Conservation (phyloP, 1,140 invertebrate species). For the Euura saliciscinereae region DNA sequence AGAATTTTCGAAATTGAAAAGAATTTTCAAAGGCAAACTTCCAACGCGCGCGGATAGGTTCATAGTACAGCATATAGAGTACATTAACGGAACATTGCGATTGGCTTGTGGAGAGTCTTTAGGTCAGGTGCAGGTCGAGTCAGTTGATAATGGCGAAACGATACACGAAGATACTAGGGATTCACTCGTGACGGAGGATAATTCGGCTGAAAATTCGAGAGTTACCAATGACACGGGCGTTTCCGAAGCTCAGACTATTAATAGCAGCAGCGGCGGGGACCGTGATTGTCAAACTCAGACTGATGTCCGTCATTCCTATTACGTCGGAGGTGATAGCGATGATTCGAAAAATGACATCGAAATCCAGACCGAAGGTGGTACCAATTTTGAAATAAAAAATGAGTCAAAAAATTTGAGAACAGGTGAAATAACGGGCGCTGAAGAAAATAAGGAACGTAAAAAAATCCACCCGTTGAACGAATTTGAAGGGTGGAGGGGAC, state of each 20-base stretch:
- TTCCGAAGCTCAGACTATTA: not conserved
- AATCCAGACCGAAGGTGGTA: not conserved
- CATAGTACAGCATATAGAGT: conserved; percentile 9
- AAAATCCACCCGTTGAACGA: not conserved
- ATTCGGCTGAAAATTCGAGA: not conserved
- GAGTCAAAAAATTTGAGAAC: not conserved
- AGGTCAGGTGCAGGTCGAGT: not conserved
- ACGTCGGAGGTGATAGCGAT: not conserved
- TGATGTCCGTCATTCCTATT: not conserved
- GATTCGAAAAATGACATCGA: not conserved
- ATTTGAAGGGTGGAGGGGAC: not conserved
- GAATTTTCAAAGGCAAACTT: conserved; percentile 15
- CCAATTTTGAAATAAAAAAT: not conserved
- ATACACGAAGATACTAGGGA: not conserved
- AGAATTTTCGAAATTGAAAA: conserved; percentile 21
- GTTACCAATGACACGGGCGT: not conserved
- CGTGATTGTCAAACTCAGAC: not conserved
- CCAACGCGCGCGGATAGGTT: conserved; percentile 20
- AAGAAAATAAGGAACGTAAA: not conserved
- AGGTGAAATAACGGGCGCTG: not conserved
- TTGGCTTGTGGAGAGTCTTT: not conserved
- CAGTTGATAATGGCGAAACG: not conserved
- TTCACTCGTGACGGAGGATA: not conserved
- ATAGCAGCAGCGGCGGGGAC: not conserved
- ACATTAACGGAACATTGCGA: conserved; percentile 14